These are phyloP conservation scores for Acanthaster planci DNA, from an alignment of 35 echinoderm and acorn worm genomes.

Conservation along the genomic window DNA sequence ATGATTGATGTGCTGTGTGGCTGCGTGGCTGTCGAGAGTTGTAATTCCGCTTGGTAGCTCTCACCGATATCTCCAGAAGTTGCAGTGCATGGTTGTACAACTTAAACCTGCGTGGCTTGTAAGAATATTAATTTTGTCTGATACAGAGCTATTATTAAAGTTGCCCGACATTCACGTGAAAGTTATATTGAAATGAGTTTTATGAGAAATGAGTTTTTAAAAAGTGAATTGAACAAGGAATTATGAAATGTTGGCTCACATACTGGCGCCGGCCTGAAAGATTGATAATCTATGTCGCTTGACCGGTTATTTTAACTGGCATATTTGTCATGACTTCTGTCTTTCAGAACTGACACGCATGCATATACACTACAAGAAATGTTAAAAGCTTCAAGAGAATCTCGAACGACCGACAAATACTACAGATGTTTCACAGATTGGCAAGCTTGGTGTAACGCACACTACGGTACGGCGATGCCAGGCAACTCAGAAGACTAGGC, in stretches of 20 bases:
- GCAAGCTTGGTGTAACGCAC: constrained; percentile 6
- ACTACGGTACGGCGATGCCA: constrained; percentile 1
- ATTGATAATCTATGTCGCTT: not conserved
- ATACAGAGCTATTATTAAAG: not conserved
- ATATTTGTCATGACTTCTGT: not conserved
- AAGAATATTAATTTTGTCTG: not conserved
- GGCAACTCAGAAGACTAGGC: not conserved
- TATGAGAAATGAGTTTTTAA: no score
- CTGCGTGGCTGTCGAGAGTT: no score
- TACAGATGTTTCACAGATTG: constrained; percentile 16
- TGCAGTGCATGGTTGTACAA: not conserved
- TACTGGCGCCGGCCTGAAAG: no score
- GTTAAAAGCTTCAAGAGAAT: no score
- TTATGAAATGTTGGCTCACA: no score
- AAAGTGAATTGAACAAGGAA: no score
- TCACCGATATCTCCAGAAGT: no score
- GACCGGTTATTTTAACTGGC: no score
- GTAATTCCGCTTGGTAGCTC: no score
- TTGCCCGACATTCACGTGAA: not conserved
- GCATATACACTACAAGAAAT: not conserved
- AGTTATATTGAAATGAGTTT: no score
- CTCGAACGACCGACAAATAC: no score
- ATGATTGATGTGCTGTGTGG: no score
- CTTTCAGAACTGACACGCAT: not conserved
- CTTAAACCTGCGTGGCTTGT: not conserved